Conservation (phyloP, 2,113 vertebrate genomes). For the Bubalus kerabau region DNA sequence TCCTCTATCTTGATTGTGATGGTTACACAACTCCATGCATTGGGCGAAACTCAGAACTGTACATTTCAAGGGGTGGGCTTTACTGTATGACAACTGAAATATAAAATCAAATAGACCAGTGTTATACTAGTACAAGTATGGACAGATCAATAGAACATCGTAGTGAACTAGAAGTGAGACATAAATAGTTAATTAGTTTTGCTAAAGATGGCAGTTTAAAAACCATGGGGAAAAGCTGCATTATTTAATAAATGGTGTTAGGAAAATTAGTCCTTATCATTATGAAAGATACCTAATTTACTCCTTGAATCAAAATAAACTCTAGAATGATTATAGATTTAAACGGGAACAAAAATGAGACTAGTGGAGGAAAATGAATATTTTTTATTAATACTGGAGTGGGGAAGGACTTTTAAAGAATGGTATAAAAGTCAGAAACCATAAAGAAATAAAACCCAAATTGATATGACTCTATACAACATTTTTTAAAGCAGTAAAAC, state of each 20-base stretch:
- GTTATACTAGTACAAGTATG: neutral
- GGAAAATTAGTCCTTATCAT: neutral
- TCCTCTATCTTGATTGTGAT: neutral
- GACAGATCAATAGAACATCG: neutral
- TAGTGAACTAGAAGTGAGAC: neutral
- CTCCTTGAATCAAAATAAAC: neutral
- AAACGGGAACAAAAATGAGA: neutral
- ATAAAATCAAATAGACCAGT: neutral
- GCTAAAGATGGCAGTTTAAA: neutral
- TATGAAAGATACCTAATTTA: neutral
- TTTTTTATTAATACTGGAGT: neutral
- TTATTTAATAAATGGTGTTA: neutral
- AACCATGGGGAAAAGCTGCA: neutral
- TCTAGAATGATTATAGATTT: neutral
- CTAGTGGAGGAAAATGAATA: neutral
- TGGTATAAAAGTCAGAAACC: neutral
- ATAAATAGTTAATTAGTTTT: neutral
- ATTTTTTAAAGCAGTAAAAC: neutral
- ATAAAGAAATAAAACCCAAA: neutral
- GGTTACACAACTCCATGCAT: neutral
- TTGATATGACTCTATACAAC: neutral
- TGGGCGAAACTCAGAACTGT: neutral
- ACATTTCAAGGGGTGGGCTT: neutral
- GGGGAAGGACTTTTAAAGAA: neutral
- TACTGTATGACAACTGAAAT: neutral